Conservation (phyloP, 1,140 invertebrate species). For the Colletes latitarsis region DNA sequence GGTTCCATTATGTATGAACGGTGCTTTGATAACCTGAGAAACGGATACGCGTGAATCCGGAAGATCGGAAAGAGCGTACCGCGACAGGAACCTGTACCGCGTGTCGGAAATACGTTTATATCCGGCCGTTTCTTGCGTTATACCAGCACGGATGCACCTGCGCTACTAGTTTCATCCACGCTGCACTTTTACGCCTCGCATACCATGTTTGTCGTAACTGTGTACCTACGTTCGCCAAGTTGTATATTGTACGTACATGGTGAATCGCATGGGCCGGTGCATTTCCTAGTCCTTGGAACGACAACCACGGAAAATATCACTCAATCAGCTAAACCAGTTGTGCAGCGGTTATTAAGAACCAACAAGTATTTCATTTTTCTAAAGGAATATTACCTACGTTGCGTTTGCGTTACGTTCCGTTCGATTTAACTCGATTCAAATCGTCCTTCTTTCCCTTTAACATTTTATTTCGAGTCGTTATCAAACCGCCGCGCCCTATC, state of each 20-base stretch:
- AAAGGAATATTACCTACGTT: too few relatives aligned
- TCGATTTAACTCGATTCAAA: too few relatives aligned
- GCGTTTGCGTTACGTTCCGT: too few relatives aligned
- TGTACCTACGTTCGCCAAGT: neutral
- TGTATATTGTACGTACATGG: neutral
- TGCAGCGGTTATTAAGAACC: slow-evolving; percentile 21
- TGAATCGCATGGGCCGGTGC: neutral
- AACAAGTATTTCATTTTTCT: neutral
- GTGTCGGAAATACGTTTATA: slow-evolving; percentile 30
- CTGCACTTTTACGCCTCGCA: neutral
- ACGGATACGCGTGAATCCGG: slow-evolving; percentile 6
- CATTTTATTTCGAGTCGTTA: too few relatives aligned
- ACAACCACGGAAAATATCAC: slow-evolving; percentile 7
- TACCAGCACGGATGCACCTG: slow-evolving; percentile 35
- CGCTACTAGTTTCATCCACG: slow-evolving; percentile 27
- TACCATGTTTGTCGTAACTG: neutral
- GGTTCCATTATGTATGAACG: slow-evolving; percentile 71
- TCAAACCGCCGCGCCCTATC: too few relatives aligned
- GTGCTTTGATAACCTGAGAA: slow-evolving; percentile 67
- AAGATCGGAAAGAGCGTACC: slow-evolving; percentile 59
- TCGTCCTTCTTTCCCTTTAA: too few relatives aligned
- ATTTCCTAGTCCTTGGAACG: neutral
- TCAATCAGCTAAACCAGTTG: neutral
- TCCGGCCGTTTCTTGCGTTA: slow-evolving; percentile 21
- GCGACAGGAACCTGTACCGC: slow-evolving; percentile 9